A percentile compares a stretch with the other conserved stretches of the same genome.
These are phyloP conservation scores for Drosophila nr. fundita DNA, from an alignment of 2,888 invertebrate species.

Conservation along the genomic window DNA sequence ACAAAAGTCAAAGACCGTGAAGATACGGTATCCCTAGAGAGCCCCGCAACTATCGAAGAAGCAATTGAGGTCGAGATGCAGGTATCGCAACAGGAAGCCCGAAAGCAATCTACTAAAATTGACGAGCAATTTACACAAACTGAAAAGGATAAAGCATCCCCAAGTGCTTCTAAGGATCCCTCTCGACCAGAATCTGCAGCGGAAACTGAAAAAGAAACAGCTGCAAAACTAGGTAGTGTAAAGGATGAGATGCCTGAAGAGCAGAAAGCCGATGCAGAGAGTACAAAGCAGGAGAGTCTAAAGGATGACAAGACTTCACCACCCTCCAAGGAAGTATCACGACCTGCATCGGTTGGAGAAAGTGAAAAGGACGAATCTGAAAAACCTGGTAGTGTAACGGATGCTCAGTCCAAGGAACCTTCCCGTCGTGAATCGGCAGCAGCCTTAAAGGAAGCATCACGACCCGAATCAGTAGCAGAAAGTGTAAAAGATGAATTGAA, in stretches of 20 bases:
- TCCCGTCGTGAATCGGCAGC: too few relatives aligned
- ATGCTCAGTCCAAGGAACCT: too few relatives aligned
- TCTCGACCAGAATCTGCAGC: slow-evolving; percentile 31
- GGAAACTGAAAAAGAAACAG: slow-evolving; percentile 8
- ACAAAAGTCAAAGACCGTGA: slow-evolving; percentile 76
- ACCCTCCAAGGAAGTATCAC: slow-evolving; percentile 24
- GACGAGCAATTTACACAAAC: slow-evolving; percentile 15
- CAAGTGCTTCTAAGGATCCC: neutral
- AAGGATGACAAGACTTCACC: slow-evolving; percentile 24
- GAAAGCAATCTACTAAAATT: slow-evolving; percentile 35
- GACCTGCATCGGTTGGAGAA: slow-evolving; percentile 32
- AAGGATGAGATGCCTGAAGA: slow-evolving; percentile 27
- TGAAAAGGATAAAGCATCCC: neutral
- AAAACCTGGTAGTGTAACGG: neutral
- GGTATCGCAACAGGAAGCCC: slow-evolving; percentile 55
- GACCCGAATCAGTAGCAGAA: slow-evolving; percentile 31
- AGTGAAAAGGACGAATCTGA: slow-evolving; percentile 1
- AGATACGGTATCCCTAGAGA: slow-evolving; percentile 82
- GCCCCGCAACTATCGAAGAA: slow-evolving; percentile 84
- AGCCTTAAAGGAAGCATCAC: slow-evolving; percentile 23
- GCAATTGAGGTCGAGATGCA: slow-evolving; percentile 83
- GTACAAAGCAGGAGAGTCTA: slow-evolving; percentile 14
- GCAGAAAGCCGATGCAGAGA: slow-evolving; percentile 21
- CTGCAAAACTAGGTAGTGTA: neutral
- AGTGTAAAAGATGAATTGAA: slow-evolving; percentile 4